phyloP scores from a whole-genome alignment of 2,113 vertebrate genomes.

The Strix aluco region DNA sequence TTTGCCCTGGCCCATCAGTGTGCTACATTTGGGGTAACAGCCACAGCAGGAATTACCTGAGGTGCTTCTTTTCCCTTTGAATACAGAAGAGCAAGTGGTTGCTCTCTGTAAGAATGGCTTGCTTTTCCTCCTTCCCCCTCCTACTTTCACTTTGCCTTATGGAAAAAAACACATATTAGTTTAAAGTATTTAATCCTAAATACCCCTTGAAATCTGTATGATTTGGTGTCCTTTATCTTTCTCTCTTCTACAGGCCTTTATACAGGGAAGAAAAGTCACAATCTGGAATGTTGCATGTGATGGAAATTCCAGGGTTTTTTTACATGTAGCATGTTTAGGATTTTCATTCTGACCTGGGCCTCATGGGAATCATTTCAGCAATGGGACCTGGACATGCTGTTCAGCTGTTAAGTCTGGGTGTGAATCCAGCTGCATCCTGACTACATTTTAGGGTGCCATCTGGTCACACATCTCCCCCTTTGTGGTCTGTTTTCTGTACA shows the following conservation, averaged over 20 bases:
- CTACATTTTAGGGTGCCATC: neutral
- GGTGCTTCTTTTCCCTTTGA: neutral
- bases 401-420: neutral
- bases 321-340: neutral
- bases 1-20: neutral
- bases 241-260: neutral
- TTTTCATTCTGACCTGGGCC: neutral
- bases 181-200: neutral
- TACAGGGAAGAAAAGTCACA: accelerated
- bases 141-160: neutral
- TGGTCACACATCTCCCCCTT: neutral
- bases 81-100: neutral
- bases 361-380: neutral
- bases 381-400: neutral
- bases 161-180: neutral
- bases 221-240: neutral
- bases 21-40: neutral
- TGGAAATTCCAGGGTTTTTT: neutral
- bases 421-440: neutral
- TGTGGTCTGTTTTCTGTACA: neutral
- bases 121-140: neutral
- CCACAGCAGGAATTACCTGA: neutral
- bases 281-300: neutral
- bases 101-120: neutral
- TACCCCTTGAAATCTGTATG: neutral